Evolutionary conservation across 2,113 vertebrate genomes (phyloP).

Genomic region (Geothlypis trichas): DNA sequence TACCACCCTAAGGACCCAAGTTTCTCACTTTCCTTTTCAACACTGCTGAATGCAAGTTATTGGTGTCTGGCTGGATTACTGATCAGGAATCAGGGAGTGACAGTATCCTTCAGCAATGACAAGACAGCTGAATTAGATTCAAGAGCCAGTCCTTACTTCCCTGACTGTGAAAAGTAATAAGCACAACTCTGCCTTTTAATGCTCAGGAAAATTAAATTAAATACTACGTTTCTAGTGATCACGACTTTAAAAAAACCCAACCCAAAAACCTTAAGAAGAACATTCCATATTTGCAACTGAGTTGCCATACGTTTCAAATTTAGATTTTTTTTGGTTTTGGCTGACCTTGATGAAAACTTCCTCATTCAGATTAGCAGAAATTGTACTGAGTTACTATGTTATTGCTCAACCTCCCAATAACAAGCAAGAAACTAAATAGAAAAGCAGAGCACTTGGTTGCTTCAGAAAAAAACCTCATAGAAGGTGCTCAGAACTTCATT

Average conservation of each 20-base stretch:
- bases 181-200: neutral
- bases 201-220: neutral
- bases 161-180: neutral
- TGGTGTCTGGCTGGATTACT: neutral
- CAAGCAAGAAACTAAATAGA: neutral
- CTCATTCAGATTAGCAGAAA: neutral
- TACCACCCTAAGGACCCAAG: neutral
- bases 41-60: neutral
- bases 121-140: neutral
- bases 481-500: neutral
- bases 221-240: neutral
- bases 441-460: neutral
- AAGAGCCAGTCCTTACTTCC: neutral
- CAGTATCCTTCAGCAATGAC: neutral
- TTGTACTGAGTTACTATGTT: neutral
- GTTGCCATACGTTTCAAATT: neutral
- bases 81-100: neutral
- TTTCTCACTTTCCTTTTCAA: neutral
- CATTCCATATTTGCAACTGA: neutral
- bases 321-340: neutral
- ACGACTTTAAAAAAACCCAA: neutral
- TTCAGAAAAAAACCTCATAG: neutral
- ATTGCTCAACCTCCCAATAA: neutral
- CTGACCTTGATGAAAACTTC: neutral
- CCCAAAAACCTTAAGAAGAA: neutral